Percentiles rank a stretch among this genome's conserved stretches.
Evolutionary conservation across 2,888 invertebrate species (phyloP).

Genomic region (Petrophora chlorosata): DNA sequence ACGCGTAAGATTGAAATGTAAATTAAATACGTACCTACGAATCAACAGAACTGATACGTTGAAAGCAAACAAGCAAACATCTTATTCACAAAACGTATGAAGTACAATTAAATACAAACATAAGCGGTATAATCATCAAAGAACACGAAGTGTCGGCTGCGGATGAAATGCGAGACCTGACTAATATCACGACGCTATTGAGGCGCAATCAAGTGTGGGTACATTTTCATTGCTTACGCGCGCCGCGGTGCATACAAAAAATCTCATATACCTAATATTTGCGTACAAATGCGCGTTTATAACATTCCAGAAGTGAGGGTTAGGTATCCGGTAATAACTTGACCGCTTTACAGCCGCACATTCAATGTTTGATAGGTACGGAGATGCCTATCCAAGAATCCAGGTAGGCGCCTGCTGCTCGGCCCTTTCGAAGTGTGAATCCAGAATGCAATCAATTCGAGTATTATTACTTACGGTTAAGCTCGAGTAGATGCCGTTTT

Average conservation of each 20-base stretch:
- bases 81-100: neutral
- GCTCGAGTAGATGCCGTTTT: constrained; percentile 4
- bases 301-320: constrained; percentile 68
- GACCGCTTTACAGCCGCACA: constrained; percentile 47
- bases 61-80: neutral
- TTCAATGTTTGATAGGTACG: constrained; percentile 36
- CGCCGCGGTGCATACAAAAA: constrained; percentile 55
- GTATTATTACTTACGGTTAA: constrained; percentile 13
- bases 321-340: constrained; percentile 52
- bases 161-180: constrained; percentile 20
- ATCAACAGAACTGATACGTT: neutral
- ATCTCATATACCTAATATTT: constrained; percentile 62
- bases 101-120: neutral
- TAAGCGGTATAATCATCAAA: constrained; percentile 8
- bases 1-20: neutral
- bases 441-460: constrained; percentile 17
- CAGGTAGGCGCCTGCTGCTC: constrained; percentile 17
- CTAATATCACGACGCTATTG: constrained; percentile 37
- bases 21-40: neutral
- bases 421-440: constrained; percentile 11
- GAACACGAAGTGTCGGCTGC: constrained; percentile 21
- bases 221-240: constrained; percentile 59
- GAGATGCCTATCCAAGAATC: constrained; percentile 42
- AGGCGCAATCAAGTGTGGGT: constrained; percentile 37
- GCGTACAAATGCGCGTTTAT: constrained; percentile 61